Evolutionary conservation across 2,113 vertebrate species (phyloP).

Genomic region (Sus scrofa): DNA sequence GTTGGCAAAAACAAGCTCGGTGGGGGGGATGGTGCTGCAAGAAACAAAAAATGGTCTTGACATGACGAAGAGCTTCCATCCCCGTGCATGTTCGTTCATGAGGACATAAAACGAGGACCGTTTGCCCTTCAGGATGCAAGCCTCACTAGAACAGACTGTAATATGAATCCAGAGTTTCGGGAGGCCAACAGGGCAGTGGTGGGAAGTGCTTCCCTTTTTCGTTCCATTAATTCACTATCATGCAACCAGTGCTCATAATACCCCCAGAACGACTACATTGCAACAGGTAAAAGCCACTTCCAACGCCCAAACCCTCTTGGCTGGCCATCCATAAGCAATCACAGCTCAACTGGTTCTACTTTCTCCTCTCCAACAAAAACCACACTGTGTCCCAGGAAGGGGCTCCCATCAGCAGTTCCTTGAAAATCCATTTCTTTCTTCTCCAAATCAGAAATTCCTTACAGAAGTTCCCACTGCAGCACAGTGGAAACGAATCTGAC

Average conservation of each 20-base stretch:
- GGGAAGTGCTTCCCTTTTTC: neutral
- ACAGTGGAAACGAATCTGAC: too few relatives aligned
- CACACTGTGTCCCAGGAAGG: neutral
- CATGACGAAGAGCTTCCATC: neutral
- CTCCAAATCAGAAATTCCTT: conserved; percentile 54
- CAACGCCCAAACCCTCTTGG: neutral
- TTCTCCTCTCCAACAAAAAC: neutral
- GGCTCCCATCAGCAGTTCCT: neutral
- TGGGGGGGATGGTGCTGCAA: neutral
- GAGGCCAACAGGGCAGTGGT: neutral
- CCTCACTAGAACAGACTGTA: neutral
- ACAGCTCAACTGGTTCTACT: neutral
- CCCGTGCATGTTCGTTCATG: neutral
- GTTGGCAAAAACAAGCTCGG: conserved; percentile 50
- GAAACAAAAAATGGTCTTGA: conserved; percentile 37
- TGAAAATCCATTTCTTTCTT: neutral
- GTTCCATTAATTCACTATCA: neutral
- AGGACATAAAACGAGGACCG: neutral
- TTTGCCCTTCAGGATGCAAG: neutral
- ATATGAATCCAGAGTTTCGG: neutral
- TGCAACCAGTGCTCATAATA: neutral
- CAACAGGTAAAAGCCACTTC: neutral
- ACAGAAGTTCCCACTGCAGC: too few relatives aligned
- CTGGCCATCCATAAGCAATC: neutral
- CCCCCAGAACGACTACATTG: neutral